Evolutionary conservation across 1,140 invertebrate species (phyloP).

Genomic region (Microplitis mediator): DNA sequence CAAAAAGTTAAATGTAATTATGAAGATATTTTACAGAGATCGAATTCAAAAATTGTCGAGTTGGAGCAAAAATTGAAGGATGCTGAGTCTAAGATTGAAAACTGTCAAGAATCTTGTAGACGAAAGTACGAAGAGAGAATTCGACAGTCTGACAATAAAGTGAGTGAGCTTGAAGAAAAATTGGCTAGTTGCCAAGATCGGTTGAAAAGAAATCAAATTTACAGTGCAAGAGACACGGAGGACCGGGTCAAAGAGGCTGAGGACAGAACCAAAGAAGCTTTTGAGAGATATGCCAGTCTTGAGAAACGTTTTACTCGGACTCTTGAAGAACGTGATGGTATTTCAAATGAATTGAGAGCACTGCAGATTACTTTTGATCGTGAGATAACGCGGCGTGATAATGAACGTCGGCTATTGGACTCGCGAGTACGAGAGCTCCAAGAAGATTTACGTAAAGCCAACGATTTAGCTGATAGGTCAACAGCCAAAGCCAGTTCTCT

Average conservation of each 20-base stretch:
- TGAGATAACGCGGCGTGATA: constrained; percentile 49
- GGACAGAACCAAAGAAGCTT: constrained; percentile 44
- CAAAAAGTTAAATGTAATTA: constrained; percentile 56
- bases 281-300: constrained; percentile 46
- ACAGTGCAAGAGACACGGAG: constrained; percentile 36
- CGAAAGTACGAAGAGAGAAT: constrained; percentile 57
- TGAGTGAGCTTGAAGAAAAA: constrained; percentile 43
- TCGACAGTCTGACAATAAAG: constrained; percentile 40
- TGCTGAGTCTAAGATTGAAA: constrained; percentile 45
- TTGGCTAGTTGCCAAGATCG: constrained; percentile 40
- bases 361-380: constrained; percentile 49
- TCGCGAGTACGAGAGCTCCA: constrained; percentile 49
- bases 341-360: constrained; percentile 42
- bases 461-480: constrained; percentile 24
- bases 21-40: constrained; percentile 50
- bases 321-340: constrained; percentile 47
- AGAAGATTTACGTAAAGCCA: constrained; percentile 40
- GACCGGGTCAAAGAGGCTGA: constrained; percentile 43
- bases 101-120: constrained; percentile 50
- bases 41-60: constrained; percentile 56
- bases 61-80: constrained; percentile 63
- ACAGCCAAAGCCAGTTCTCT: neutral
- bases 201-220: constrained; percentile 38
- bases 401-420: constrained; percentile 47
- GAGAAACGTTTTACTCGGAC: constrained; percentile 47